A percentile compares a stretch with the other conserved stretches of the same genome.
Conservation (phyloP, 2,113 vertebrate genomes). For the Cinclus cinclus region DNA sequence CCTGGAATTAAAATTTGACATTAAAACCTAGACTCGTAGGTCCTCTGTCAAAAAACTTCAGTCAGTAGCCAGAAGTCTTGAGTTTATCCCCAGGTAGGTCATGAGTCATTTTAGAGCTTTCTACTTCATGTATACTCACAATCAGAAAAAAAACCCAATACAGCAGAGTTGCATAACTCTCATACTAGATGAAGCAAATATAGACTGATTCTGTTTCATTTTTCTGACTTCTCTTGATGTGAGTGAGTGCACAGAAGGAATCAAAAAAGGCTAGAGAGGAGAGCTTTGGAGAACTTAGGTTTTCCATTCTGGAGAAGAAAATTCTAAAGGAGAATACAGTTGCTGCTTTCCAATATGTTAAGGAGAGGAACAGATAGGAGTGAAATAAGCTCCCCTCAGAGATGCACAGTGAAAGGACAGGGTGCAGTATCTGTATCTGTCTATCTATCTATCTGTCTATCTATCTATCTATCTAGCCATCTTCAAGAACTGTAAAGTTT, state of each 20-base stretch:
- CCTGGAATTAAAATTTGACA: neutral
- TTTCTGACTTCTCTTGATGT: neutral
- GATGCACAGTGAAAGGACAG: neutral
- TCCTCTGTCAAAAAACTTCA: neutral
- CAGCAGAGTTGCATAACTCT: neutral
- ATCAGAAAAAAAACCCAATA: neutral
- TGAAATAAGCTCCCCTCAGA: neutral
- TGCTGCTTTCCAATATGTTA: neutral
- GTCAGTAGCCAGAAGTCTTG: neutral
- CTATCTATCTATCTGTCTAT: neutral
- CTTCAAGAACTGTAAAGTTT: neutral
- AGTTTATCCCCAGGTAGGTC: conserved; percentile 9
- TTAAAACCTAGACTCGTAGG: neutral
- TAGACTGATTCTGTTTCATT: neutral
- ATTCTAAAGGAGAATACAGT: neutral
- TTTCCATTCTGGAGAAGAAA: neutral
- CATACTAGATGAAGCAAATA: neutral
- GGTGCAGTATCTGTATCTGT: neutral
- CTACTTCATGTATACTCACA: neutral
- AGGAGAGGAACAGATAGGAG: neutral
- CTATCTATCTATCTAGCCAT: neutral
- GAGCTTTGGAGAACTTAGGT: neutral
- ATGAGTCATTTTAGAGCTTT: neutral
- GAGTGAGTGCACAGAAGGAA: neutral
- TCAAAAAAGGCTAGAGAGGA: neutral